phyloP scores from a whole-genome alignment of 2,888 invertebrate genomes.

The Eristalis intricaria region DNA sequence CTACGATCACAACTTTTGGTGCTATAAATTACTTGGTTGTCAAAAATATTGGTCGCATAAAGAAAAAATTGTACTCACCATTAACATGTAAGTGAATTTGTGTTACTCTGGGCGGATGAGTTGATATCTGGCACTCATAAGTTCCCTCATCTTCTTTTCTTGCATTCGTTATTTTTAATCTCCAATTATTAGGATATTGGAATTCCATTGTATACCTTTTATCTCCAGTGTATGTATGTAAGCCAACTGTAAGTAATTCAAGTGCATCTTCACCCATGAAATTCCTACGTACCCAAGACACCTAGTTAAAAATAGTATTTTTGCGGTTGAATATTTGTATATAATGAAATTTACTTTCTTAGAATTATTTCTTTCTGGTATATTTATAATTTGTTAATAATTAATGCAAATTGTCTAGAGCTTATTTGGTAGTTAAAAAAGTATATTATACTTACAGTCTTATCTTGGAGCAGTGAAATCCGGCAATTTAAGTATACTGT shows the following conservation, averaged over 20 bases:
- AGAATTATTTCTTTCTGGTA: too few relatives aligned
- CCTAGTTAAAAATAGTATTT: slow-evolving; percentile 80
- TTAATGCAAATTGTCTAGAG: too few relatives aligned
- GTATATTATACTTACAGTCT: slow-evolving; percentile 87
- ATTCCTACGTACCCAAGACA: slow-evolving; percentile 87
- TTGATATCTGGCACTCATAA: slow-evolving; percentile 83
- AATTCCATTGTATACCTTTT: slow-evolving; percentile 83
- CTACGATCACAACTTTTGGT: slow-evolving; percentile 83
- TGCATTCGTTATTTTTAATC: slow-evolving; percentile 82
- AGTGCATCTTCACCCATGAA: slow-evolving; percentile 84
- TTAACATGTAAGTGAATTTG: slow-evolving; percentile 82
- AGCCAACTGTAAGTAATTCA: slow-evolving; percentile 86
- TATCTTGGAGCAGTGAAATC: slow-evolving; percentile 88
- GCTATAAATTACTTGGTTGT: slow-evolving; percentile 77
- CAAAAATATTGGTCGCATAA: not conserved
- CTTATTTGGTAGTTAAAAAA: too few relatives aligned
- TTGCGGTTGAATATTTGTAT: too few relatives aligned
- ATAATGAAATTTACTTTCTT: too few relatives aligned
- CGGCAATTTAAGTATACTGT: slow-evolving; percentile 88
- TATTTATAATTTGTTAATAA: too few relatives aligned
- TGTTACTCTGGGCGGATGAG: slow-evolving; percentile 83
- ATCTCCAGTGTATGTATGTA: slow-evolving; percentile 87
- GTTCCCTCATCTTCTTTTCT: slow-evolving; percentile 82
- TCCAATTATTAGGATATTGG: slow-evolving; percentile 84
- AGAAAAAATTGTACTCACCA: slow-evolving; percentile 77